Conservation (phyloP, 2,888 invertebrate species). For the Cheilosia variabilis region DNA sequence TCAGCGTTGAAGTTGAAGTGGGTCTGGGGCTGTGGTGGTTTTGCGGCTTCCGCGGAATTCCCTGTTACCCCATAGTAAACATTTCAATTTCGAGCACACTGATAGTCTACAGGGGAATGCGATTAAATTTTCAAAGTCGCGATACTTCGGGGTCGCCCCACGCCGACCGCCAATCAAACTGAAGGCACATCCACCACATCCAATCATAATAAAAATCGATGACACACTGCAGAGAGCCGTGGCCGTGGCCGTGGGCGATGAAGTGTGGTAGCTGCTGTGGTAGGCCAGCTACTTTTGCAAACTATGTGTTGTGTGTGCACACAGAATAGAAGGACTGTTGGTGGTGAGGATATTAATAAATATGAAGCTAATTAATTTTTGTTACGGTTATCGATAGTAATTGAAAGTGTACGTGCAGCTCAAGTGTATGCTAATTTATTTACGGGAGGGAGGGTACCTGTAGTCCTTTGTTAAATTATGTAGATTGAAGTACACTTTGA, state of each 20-base stretch:
- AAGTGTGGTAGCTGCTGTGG: constrained; percentile 12
- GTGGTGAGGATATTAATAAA: constrained; percentile 48
- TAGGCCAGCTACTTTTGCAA: constrained; percentile 1
- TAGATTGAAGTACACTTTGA: too few species aligned
- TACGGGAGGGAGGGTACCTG: background rate
- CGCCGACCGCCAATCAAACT: constrained; percentile 5
- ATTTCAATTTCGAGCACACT: constrained; percentile 39
- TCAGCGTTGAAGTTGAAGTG: constrained; percentile 27
- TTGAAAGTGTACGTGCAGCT: constrained; percentile 59
- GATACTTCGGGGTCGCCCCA: background rate
- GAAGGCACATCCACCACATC: constrained; percentile 36
- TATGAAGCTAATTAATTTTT: constrained; percentile 32
- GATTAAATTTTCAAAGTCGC: constrained; percentile 32
- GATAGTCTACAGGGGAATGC: constrained; percentile 9
- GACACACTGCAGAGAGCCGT: constrained; percentile 8
- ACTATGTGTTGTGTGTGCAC: background rate
- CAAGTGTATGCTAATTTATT: constrained; percentile 63
- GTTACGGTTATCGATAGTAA: constrained; percentile 65
- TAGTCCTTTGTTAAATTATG: too few species aligned
- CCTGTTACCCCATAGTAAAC: constrained; percentile 30
- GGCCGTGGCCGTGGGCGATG: constrained; percentile 4
- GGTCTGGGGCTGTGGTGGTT: background rate
- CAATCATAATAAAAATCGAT: constrained; percentile 61
- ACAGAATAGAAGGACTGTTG: constrained; percentile 3
- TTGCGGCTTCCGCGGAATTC: background rate